phyloP scores from a whole-genome alignment of 2,113 vertebrate genomes.

The Sarotherodon lohbergeri region DNA sequence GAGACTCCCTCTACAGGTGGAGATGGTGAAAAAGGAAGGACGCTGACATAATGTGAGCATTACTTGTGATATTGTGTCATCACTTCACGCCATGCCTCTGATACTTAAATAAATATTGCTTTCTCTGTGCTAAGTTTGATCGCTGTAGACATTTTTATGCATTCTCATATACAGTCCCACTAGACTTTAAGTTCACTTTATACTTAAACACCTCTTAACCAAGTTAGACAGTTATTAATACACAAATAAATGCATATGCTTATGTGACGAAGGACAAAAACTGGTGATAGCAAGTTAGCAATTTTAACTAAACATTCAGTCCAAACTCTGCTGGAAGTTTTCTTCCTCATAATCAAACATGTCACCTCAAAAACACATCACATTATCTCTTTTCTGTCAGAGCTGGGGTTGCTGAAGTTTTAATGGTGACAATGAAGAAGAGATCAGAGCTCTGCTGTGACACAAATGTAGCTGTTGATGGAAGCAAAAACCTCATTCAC shows the following conservation, averaged over 20 bases:
- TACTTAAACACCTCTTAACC: neutral
- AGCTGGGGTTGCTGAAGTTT: neutral
- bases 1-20: neutral
- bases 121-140: neutral
- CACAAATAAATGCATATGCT: neutral
- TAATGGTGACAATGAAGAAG: neutral
- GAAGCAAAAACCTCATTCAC: neutral
- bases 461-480: neutral
- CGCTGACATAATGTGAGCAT: accelerated
- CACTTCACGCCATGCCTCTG: neutral
- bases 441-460: neutral
- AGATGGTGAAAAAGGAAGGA: neutral
- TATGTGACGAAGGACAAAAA: neutral
- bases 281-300: neutral
- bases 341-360: neutral
- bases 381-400: neutral
- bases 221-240: neutral
- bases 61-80: neutral
- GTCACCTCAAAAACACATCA: neutral
- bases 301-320: neutral
- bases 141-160: neutral
- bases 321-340: neutral
- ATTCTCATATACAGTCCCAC: neutral
- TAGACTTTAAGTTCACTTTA: neutral
- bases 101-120: neutral